Conservation (phyloP, 2,113 vertebrate genomes). For the Eretmochelys imbricata region DNA sequence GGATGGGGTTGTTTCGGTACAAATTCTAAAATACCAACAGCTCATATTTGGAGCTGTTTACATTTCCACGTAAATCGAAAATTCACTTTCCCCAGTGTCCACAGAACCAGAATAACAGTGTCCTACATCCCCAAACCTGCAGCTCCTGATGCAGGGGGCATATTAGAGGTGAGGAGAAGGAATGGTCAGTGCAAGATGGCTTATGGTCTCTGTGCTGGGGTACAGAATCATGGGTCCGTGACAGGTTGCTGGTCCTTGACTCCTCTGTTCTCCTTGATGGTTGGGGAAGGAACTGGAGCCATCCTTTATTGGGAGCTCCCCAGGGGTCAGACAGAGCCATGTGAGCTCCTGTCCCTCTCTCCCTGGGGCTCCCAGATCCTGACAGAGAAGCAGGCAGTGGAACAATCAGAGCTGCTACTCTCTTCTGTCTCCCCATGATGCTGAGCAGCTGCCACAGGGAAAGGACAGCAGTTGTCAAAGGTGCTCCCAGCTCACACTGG, state of each 20-base stretch:
- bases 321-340: not conserved
- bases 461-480: not conserved
- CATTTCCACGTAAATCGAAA: not conserved
- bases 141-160: not conserved
- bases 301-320: not conserved
- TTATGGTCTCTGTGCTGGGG: not conserved
- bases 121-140: not conserved
- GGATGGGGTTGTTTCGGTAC: fast-evolving
- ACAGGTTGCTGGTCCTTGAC: not conserved
- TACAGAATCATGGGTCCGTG: not conserved
- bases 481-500: not conserved
- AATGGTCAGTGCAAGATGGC: not conserved
- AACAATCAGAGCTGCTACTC: not conserved
- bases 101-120: not conserved
- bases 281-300: not conserved
- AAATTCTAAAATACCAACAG: not conserved
- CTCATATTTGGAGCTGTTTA: not conserved
- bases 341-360: not conserved
- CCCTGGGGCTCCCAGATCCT: not conserved
- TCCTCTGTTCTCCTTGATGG: not conserved
- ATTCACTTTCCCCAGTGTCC: not conserved
- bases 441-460: not conserved
- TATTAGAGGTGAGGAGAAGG: not conserved
- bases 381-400: not conserved
- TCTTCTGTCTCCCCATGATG: not conserved